Evolutionary conservation across 2,113 vertebrate genomes (phyloP), one percentile per base, ranked within the genome.

Genomic region (Lethenteron camtschaticum): DNA sequence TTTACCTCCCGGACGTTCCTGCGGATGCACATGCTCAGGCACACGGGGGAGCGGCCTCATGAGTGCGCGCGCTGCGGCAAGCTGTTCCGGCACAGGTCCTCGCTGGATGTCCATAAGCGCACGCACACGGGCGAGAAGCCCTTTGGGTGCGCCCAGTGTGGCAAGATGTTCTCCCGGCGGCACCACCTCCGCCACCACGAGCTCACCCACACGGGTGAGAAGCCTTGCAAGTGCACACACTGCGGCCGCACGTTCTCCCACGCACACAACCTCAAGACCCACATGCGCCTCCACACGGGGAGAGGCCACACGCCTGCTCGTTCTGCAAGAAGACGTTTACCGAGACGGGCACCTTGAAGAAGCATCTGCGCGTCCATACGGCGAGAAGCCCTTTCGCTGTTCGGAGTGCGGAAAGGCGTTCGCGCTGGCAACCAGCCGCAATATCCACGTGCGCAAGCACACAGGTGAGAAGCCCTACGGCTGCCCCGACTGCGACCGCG

Each of bases 221-320:
- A 66, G 24, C 63, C 63, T 9, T 66, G 63, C 63, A 66, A 66
- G 63, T 11, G 63, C 63, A 9, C 24, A n/a, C 9, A 9, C 10
- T 66, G 63, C 63, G 63, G 63, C 10, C n/a, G 24, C n/a, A 24
- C n/a, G 24, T 66, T 66, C 63, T 16, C 63, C 24, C 63, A 66
- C 63, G 24, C n/a, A 66, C 63, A 66, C 9, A 66, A n/a, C 63
- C 63, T 66, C n/a, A 24, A 66, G 9, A 24, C 24, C n/a, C 63
- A 66, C 24, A 66, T 66, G 63, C n/a, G 63, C n/a, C 24, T 24
- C 10, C 63, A 66, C 10, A 66, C 63, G n/a, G 63, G 24, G 63
- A 66, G 63, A n/a, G 63, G n/a, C 63, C 63, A 66, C 24, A 16
- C 63, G n/a, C n/a, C 10, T 66, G 63, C 63, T 66, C 63, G n/a